Evolutionary conservation across 1,140 invertebrate genomes (phyloP).

Genomic region (Plutomurus gul): DNA sequence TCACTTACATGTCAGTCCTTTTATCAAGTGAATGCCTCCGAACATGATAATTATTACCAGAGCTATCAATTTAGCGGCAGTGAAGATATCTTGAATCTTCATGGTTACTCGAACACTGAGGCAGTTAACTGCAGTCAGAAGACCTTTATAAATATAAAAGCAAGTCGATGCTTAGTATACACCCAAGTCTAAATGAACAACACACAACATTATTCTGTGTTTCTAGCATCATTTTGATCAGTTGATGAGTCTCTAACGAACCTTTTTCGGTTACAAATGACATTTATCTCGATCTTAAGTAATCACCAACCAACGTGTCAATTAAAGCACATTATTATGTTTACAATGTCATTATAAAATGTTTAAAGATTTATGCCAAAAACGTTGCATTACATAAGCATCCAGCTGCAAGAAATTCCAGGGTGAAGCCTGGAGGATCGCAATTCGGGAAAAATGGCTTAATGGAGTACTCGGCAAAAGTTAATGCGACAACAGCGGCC

Average conservation of each 20-base stretch:
- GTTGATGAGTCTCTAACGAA: no score
- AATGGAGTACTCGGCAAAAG: conserved; percentile 75
- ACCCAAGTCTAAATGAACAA: no score
- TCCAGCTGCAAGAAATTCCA: conserved; percentile 69
- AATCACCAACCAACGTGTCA: neutral
- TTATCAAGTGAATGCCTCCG: conserved; percentile 74
- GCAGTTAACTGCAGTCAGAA: conserved; percentile 87
- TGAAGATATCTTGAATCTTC: conserved; percentile 87
- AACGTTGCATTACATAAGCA: conserved; percentile 76
- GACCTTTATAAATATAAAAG: conserved; percentile 63
- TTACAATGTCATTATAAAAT: neutral
- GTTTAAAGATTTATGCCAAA: neutral
- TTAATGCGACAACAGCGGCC: conserved; percentile 80
- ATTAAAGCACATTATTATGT: neutral
- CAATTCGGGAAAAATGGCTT: conserved; percentile 83
- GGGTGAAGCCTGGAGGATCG: conserved; percentile 66
- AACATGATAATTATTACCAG: conserved; percentile 80
- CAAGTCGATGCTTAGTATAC: no score
- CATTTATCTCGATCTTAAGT: no score
- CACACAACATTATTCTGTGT: no score
- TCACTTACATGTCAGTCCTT: conserved; percentile 59
- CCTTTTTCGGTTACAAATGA: no score
- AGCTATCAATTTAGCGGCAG: conserved; percentile 83
- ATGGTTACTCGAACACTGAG: conserved; percentile 85
- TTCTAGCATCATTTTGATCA: no score